A percentile compares a stretch with the other conserved stretches of the same genome.
Conservation (phyloP, 2,797 vertebrate genomes). For the Falco biarmicus region DNA sequence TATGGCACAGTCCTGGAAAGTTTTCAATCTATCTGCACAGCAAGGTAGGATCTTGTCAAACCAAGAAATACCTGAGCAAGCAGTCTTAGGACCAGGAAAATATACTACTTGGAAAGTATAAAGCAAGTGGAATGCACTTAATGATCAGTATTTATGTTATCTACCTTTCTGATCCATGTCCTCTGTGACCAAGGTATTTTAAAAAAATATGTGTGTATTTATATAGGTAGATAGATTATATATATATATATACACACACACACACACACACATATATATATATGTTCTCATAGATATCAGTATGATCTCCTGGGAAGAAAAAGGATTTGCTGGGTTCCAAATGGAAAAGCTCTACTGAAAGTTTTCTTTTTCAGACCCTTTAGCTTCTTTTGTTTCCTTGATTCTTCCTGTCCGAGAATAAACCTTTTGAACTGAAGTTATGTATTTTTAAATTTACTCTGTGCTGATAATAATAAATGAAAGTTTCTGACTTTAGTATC, state of each 20-base stretch:
- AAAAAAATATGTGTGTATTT: not conserved
- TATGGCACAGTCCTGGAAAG: not conserved
- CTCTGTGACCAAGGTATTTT: not conserved
- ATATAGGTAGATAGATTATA: not conserved
- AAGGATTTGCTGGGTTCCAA: not conserved
- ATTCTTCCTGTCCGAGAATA: constrained; percentile 33
- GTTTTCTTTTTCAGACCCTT: not conserved
- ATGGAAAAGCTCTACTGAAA: not conserved
- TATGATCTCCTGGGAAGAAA: not conserved
- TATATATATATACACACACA: too few relatives aligned
- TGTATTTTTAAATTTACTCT: constrained; percentile 20
- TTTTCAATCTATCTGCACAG: not conserved
- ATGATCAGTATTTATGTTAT: not conserved
- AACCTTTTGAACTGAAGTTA: constrained; percentile 59
- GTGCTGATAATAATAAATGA: constrained; percentile 40
- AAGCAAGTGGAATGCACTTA: not conserved
- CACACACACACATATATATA: not conserved
- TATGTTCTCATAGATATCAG: not conserved
- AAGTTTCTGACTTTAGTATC: not conserved
- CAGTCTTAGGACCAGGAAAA: not conserved
- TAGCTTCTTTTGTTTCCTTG: not conserved
- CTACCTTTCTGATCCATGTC: not conserved
- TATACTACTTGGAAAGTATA: not conserved
- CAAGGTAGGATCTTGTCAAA: not conserved
- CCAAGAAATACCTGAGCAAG: not conserved